phyloP scores from a whole-genome alignment of 2,888 invertebrate species.

The Cephus pygmeus region DNA sequence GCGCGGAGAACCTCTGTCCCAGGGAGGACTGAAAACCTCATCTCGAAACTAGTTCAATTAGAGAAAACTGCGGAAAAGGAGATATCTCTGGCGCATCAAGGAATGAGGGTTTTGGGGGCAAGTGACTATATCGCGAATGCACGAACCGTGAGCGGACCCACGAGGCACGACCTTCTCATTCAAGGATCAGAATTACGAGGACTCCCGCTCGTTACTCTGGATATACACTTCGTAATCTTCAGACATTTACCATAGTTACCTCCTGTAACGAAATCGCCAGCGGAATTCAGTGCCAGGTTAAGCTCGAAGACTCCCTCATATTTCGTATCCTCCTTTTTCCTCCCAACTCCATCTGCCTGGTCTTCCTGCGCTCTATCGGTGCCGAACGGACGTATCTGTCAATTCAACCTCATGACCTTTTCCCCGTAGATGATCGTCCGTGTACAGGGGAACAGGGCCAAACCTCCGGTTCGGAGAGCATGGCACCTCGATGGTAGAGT shows the following conservation, averaged over 20 bases:
- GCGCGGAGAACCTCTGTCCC: not conserved
- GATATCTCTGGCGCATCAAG: slow-evolving; percentile 52
- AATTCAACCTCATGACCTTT: not conserved
- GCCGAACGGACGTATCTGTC: not conserved
- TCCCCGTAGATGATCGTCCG: not conserved
- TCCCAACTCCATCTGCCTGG: not conserved
- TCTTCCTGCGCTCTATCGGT: not conserved
- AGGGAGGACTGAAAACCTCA: slow-evolving; percentile 31
- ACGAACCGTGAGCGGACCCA: slow-evolving; percentile 18
- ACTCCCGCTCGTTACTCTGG: not conserved
- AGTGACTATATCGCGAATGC: slow-evolving; percentile 28
- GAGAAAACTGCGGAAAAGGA: slow-evolving; percentile 60
- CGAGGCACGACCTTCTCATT: not conserved
- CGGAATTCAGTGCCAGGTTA: not conserved
- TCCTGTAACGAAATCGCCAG: not conserved
- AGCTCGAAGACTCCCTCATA: not conserved
- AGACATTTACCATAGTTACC: not conserved
- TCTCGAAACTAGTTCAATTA: slow-evolving; percentile 58
- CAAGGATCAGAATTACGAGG: not conserved
- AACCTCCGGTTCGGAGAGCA: not conserved
- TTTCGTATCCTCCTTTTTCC: not conserved
- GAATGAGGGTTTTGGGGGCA: slow-evolving; percentile 62
- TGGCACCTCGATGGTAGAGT: slow-evolving; percentile 11
- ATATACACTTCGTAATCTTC: not conserved
- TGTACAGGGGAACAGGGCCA: not conserved